A percentile compares a stretch with the other conserved stretches of the same genome.
Evolutionary conservation across 1,140 invertebrate genomes (phyloP).

Genomic region (Venturia canescens): DNA sequence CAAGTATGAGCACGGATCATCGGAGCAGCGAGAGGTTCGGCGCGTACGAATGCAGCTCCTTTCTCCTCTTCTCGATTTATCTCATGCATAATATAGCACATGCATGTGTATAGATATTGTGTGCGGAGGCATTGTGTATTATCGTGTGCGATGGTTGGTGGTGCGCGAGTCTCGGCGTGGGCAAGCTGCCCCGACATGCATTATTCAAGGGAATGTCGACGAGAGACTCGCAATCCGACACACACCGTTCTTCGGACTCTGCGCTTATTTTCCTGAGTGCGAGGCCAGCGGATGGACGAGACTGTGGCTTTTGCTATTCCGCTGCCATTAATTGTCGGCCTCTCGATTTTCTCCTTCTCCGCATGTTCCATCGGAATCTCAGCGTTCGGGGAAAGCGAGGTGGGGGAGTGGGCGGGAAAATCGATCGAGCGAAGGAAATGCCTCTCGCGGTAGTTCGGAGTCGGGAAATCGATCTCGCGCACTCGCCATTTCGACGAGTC

Average conservation of each 20-base stretch:
- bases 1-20: too few species aligned
- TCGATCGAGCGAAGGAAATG: background rate
- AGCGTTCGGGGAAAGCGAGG: background rate
- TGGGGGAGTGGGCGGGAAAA: slow-evolving; percentile 30
- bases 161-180: slow-evolving; percentile 59
- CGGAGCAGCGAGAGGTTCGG: too few species aligned
- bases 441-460: too few species aligned
- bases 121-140: background rate
- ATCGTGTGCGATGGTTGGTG: slow-evolving; percentile 55
- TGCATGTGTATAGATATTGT: too few species aligned
- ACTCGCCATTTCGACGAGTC: too few species aligned
- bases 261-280: too few species aligned
- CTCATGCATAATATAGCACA: background rate
- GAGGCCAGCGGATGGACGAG: background rate
- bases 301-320: slow-evolving; percentile 27
- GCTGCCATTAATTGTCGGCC: slow-evolving; percentile 40
- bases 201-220: slow-evolving; percentile 65
- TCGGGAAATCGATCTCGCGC: too few species aligned
- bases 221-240: background rate
- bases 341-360: slow-evolving; percentile 42
- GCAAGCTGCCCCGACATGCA: slow-evolving; percentile 65
- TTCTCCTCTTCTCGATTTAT: slow-evolving; percentile 11
- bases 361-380: slow-evolving; percentile 1
- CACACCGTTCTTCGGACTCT: background rate
- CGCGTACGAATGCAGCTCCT: background rate